Conservation (phyloP, 2,797 vertebrate genomes). For the Centropyge bicolor region DNA sequence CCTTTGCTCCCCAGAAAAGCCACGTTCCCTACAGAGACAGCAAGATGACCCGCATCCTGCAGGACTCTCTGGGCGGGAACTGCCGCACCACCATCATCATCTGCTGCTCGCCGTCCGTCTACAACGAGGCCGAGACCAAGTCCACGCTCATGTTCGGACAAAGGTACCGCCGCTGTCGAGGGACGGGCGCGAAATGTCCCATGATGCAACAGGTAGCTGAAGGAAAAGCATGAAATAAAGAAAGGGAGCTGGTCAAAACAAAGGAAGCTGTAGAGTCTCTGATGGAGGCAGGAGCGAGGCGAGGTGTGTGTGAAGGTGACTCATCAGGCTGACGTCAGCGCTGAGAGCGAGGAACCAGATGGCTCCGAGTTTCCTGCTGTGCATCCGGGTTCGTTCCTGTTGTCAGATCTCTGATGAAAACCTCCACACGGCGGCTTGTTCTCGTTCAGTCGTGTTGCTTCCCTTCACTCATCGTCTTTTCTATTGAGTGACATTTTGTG, state of each 20-base stretch:
- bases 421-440: neutral
- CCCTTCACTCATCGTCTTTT: neutral
- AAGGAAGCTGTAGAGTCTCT: too few relatives aligned
- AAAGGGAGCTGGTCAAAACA: too few relatives aligned
- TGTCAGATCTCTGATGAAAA: constrained; percentile 6
- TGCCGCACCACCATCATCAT: constrained; percentile 96
- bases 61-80: constrained; percentile 95
- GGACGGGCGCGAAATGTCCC: too few relatives aligned
- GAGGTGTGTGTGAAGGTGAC: constrained; percentile 3
- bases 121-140: constrained; percentile 95
- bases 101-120: constrained; percentile 94
- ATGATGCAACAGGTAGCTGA: too few relatives aligned
- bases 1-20: constrained; percentile 85
- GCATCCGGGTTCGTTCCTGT: constrained; percentile 34
- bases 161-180: too few relatives aligned
- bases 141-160: constrained; percentile 95
- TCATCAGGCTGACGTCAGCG: constrained; percentile 29
- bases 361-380: constrained; percentile 52
- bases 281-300: too few relatives aligned
- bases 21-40: constrained; percentile 92
- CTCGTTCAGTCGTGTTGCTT: neutral
- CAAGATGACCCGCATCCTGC: constrained; percentile 97
- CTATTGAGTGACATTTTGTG: neutral
- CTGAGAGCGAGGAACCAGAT: constrained; percentile 50
- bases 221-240: too few relatives aligned